phyloP scores from a whole-genome alignment of 1,140 invertebrate species.

The Mactra quadrangularis region DNA sequence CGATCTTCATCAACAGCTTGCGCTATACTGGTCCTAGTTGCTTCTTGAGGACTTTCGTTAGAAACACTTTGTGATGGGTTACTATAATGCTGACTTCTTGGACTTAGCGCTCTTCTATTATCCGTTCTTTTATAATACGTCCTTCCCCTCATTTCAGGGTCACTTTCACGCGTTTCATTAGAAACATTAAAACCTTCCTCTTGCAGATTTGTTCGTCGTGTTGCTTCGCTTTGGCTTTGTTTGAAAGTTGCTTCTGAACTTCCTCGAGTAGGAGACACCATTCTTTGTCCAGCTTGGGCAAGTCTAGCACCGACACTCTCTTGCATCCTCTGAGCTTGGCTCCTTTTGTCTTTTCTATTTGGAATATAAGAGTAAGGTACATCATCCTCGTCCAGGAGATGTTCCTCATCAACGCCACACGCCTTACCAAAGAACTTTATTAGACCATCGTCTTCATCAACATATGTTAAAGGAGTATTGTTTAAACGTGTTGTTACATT shows the following conservation, averaged over 20 bases:
- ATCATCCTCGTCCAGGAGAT: not conserved
- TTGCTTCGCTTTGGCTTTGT: too few relatives aligned
- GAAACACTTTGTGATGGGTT: too few relatives aligned
- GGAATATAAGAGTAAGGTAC: not conserved
- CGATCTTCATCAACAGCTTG: not conserved
- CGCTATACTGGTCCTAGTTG: too few relatives aligned
- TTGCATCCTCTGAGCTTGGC: not conserved
- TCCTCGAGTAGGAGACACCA: not conserved
- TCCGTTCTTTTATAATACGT: not conserved
- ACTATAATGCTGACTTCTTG: too few relatives aligned
- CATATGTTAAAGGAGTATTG: not conserved
- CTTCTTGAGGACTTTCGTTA: too few relatives aligned
- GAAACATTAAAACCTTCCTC: too few relatives aligned
- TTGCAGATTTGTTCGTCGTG: too few relatives aligned
- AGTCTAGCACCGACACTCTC: not conserved
- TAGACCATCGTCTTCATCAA: slow-evolving; percentile 17
- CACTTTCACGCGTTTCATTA: not conserved
- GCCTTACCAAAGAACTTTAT: not conserved
- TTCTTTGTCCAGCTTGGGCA: not conserved
- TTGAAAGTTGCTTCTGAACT: not conserved
- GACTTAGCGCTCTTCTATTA: not conserved
- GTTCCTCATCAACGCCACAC: not conserved
- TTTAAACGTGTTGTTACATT: not conserved
- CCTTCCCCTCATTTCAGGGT: not conserved
- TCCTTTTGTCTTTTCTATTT: not conserved